Conservation (phyloP, 2,888 invertebrate species). For the Tipula vernalis region DNA sequence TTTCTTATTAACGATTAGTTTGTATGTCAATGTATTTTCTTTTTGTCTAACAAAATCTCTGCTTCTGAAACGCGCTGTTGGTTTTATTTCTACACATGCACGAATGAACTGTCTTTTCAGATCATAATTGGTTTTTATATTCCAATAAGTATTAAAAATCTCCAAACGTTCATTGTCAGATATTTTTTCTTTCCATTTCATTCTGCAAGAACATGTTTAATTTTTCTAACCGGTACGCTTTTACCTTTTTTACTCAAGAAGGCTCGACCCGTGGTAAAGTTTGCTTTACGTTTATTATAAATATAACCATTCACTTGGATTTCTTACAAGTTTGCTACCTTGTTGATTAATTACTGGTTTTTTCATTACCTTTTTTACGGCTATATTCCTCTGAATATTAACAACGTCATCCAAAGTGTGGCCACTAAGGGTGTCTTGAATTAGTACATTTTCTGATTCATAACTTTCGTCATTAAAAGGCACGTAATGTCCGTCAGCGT, state of each 20-base stretch:
- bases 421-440: too few relatives aligned
- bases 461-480: background rate
- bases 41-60: background rate
- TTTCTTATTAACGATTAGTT: background rate
- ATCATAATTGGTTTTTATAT: background rate
- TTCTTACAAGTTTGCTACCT: too few relatives aligned
- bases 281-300: background rate
- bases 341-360: too few relatives aligned
- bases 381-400: too few relatives aligned
- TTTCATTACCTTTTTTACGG: too few relatives aligned
- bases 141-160: background rate
- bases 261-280: too few relatives aligned
- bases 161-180: background rate
- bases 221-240: too few relatives aligned
- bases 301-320: too few relatives aligned
- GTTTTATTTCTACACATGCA: background rate
- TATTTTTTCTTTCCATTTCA: background rate
- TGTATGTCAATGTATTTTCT: background rate
- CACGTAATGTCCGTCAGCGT: background rate
- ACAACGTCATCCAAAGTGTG: too few relatives aligned
- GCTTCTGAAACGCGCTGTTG: background rate
- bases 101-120: background rate
- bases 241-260: background rate
- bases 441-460: background rate
- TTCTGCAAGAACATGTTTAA: background rate